Conservation (phyloP, 2,888 invertebrate species). For the Drosophila borealis region DNA sequence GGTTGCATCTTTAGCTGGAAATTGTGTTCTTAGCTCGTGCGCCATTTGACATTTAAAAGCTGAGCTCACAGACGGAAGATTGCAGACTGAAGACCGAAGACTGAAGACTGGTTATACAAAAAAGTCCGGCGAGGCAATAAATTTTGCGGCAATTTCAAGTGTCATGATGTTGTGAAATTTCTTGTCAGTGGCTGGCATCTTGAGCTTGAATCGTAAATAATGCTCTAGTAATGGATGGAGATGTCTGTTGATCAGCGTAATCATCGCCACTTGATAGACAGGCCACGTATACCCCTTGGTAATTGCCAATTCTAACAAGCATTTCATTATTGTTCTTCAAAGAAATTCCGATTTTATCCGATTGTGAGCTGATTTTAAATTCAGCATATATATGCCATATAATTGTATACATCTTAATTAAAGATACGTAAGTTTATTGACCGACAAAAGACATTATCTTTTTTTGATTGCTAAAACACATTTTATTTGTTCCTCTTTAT, state of each 20-base stretch:
- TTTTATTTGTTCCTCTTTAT: neutral
- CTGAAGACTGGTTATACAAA: conserved; percentile 54
- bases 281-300: conserved; percentile 42
- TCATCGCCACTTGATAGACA: conserved; percentile 56
- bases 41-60: conserved; percentile 58
- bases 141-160: conserved; percentile 67
- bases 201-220: conserved; percentile 80
- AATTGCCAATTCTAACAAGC: conserved; percentile 58
- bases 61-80: conserved; percentile 23
- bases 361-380: conserved; percentile 33
- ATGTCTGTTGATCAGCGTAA: conserved; percentile 44
- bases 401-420: neutral
- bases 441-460: conserved; percentile 10
- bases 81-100: conserved; percentile 21
- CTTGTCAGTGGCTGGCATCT: conserved; percentile 70
- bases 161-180: conserved; percentile 75
- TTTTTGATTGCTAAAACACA: neutral
- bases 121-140: conserved; percentile 57
- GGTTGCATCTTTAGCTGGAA: conserved; percentile 47
- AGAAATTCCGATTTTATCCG: conserved; percentile 37
- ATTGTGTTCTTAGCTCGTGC: conserved; percentile 60
- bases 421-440: conserved; percentile 39
- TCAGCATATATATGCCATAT: conserved; percentile 23
- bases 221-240: conserved; percentile 68
- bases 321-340: conserved; percentile 34